Evolutionary conservation across 1,140 invertebrate species (phyloP).

Genomic region (Musca vetustissima): DNA sequence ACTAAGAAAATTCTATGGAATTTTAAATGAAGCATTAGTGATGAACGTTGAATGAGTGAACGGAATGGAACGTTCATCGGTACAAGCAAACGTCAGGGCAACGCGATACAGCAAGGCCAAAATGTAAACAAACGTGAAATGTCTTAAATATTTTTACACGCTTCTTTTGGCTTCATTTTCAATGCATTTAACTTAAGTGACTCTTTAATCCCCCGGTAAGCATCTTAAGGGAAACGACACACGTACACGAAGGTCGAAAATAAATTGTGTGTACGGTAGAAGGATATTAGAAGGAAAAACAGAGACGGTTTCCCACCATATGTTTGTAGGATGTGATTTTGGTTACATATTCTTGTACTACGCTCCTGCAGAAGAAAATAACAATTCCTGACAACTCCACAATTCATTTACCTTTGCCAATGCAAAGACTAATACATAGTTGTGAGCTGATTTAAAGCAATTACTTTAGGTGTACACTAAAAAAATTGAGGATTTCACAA

Average conservation of each 20-base stretch:
- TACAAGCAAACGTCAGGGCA: conserved; percentile 1
- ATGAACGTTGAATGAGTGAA: background rate
- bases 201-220: conserved; percentile 55
- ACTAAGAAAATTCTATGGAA: background rate
- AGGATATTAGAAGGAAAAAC: background rate
- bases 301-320: conserved; percentile 18
- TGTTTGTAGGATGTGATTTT: background rate
- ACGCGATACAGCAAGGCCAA: conserved; percentile 37
- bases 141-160: conserved; percentile 45
- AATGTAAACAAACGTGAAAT: conserved; percentile 31
- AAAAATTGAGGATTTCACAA: too few species aligned
- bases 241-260: background rate
- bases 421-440: too few species aligned
- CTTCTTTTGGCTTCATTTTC: conserved; percentile 53
- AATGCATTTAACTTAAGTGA: conserved; percentile 56
- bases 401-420: background rate
- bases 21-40: conserved; percentile 18
- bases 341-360: background rate
- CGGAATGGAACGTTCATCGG: background rate
- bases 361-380: background rate
- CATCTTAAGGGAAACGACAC: conserved; percentile 41
- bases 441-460: too few species aligned
- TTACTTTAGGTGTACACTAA: too few species aligned
- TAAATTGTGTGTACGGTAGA: background rate
- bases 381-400: background rate